phyloP scores from a whole-genome alignment of 2,113 vertebrate species.

The Heterotilapia buettikoferi region DNA sequence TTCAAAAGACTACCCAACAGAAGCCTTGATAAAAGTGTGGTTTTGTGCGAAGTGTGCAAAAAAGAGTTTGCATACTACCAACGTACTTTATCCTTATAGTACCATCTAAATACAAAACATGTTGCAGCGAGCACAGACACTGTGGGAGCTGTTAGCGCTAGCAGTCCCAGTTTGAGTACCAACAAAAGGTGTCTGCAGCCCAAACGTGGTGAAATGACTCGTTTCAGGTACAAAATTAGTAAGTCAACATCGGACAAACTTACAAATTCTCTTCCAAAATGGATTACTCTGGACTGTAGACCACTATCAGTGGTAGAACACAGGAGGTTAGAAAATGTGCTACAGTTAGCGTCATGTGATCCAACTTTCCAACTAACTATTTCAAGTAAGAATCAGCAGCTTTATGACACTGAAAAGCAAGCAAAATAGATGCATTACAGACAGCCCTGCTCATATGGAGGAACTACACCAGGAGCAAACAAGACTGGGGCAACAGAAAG shows the following conservation, averaged over 20 bases:
- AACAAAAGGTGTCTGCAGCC: not conserved
- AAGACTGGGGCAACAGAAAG: not conserved
- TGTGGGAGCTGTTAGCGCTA: not conserved
- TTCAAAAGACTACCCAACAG: not conserved
- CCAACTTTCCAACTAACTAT: not conserved
- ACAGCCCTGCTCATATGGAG: not conserved
- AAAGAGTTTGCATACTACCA: not conserved
- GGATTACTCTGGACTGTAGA: not conserved
- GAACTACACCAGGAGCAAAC: not conserved
- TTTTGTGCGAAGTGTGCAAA: not conserved
- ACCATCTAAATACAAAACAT: not conserved
- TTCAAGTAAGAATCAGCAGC: not conserved
- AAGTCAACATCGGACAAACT: not conserved
- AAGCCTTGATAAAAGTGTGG: not conserved
- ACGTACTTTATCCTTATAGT: not conserved
- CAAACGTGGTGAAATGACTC: not conserved
- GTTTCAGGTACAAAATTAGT: not conserved
- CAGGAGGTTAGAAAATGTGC: not conserved
- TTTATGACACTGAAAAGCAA: not conserved
- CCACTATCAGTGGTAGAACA: not conserved
- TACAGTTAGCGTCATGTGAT: not conserved
- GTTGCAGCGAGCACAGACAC: not conserved
- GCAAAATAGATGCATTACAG: not conserved
- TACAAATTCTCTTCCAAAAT: not conserved
- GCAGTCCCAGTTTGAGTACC: not conserved